These are phyloP conservation scores for Epistrophella euchroma DNA, from an alignment of 2,888 invertebrate genomes.

Conservation along the genomic window DNA sequence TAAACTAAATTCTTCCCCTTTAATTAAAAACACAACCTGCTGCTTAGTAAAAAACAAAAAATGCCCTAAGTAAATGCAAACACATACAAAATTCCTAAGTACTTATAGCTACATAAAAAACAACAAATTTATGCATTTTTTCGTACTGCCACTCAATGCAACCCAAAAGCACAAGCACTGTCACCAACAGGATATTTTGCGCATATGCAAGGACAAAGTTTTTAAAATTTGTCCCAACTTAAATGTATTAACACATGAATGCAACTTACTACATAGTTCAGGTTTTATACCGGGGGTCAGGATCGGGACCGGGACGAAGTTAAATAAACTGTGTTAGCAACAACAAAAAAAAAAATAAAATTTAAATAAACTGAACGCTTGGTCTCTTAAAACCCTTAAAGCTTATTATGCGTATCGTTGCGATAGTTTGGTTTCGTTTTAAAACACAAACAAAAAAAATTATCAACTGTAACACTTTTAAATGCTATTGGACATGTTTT, in stretches of 20 bases:
- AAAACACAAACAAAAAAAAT: conserved; percentile 2
- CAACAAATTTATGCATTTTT: conserved; percentile 58
- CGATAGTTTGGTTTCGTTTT: conserved; percentile 13
- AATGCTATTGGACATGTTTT: conserved; percentile 5
- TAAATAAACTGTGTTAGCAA: background rate
- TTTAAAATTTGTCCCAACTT: conserved; percentile 64
- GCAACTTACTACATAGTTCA: conserved; percentile 22
- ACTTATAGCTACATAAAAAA: conserved; percentile 1
- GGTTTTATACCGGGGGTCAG: background rate
- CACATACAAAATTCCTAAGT: background rate
- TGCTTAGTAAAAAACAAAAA: background rate
- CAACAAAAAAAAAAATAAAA: conserved; percentile 16
- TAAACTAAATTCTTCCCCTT: background rate
- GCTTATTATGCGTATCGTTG: conserved; percentile 72
- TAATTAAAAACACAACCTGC: background rate
- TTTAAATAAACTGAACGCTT: conserved; percentile 34
- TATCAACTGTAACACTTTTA: conserved; percentile 44
- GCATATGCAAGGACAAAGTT: conserved; percentile 63
- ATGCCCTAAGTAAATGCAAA: background rate
- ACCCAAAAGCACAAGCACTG: background rate
- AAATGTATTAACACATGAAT: conserved; percentile 63
- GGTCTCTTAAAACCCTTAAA: conserved; percentile 64
- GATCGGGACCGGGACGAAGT: background rate
- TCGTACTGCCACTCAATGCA: conserved; percentile 9
- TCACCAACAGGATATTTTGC: background rate